These are phyloP conservation scores for Leontocebus nigricollis DNA, from an alignment of 2,797 vertebrate genomes.

Conservation along the genomic window DNA sequence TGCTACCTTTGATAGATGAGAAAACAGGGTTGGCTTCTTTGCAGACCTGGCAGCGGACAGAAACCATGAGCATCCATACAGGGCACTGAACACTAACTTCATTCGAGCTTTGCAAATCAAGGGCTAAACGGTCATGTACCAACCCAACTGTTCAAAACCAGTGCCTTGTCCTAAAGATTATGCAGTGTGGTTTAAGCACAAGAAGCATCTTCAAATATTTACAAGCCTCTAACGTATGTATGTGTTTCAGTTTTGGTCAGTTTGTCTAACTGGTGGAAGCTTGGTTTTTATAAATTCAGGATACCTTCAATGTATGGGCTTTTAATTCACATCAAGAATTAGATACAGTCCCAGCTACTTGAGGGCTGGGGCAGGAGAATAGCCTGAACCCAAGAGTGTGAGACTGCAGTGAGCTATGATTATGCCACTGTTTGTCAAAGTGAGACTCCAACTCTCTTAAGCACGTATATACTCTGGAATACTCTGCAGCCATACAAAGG, in stretches of 20 bases:
- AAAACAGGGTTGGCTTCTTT: background rate
- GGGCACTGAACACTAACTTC: background rate
- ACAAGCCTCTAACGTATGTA: background rate
- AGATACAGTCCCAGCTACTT: background rate
- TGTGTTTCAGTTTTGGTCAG: background rate
- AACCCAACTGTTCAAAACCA: background rate
- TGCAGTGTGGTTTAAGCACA: background rate
- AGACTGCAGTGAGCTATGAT: background rate
- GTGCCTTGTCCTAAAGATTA: background rate
- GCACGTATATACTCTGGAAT: background rate
- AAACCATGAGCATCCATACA: background rate
- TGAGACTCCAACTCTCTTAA: background rate
- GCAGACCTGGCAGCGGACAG: background rate
- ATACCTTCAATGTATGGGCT: background rate
- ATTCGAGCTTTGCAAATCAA: background rate
- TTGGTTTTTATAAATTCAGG: background rate
- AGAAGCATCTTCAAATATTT: conserved; percentile 21
- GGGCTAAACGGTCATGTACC: background rate
- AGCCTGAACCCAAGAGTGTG: background rate
- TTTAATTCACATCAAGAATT: background rate
- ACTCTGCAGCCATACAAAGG: background rate
- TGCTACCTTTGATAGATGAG: background rate
- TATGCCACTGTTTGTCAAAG: background rate
- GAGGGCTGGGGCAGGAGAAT: background rate
- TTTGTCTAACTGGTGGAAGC: background rate